phyloP scores from a whole-genome alignment of 1,140 invertebrate species.

The Drosophila busckii region DNA sequence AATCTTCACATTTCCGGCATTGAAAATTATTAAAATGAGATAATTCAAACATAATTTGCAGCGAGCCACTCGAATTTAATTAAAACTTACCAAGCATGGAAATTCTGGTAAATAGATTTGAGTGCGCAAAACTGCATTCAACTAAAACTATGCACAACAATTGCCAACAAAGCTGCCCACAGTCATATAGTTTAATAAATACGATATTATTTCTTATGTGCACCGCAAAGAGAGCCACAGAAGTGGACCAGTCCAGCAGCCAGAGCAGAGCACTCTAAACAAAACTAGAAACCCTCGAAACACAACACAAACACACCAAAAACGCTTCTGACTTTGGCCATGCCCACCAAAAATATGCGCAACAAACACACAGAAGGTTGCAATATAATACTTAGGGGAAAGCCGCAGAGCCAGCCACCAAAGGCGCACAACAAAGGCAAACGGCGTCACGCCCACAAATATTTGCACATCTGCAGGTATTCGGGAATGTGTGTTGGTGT shows the following conservation, averaged over 20 bases:
- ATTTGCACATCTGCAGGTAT: too few species aligned
- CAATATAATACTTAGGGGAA: constrained; percentile 15
- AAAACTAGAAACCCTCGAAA: constrained; percentile 53
- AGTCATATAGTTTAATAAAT: constrained; percentile 63
- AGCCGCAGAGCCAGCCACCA: not conserved
- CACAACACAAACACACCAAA: constrained; percentile 11
- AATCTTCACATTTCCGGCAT: constrained; percentile 5
- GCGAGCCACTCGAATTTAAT: constrained; percentile 15
- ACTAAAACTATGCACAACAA: constrained; percentile 27
- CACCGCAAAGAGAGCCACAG: constrained; percentile 52
- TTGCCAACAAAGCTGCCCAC: constrained; percentile 18
- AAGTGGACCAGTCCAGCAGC: too few species aligned
- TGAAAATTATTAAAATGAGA: constrained; percentile 28
- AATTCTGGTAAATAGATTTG: too few species aligned
- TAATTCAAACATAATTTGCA: constrained; percentile 38
- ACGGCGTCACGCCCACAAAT: constrained; percentile 21
- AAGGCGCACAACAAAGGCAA: constrained; percentile 9
- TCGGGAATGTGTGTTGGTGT: too few species aligned
- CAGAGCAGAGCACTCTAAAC: constrained; percentile 54
- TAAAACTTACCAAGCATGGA: too few species aligned
- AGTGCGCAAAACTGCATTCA: constrained; percentile 27
- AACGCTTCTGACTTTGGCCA: constrained; percentile 26
- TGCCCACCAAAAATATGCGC: constrained; percentile 65
- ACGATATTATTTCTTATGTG: constrained; percentile 41
- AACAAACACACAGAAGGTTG: constrained; percentile 48